Base-by-base conservation (phyloP, 37 sponge, comb jelly and placozoan species). In the Aphrocallistes beatrix region DNA sequence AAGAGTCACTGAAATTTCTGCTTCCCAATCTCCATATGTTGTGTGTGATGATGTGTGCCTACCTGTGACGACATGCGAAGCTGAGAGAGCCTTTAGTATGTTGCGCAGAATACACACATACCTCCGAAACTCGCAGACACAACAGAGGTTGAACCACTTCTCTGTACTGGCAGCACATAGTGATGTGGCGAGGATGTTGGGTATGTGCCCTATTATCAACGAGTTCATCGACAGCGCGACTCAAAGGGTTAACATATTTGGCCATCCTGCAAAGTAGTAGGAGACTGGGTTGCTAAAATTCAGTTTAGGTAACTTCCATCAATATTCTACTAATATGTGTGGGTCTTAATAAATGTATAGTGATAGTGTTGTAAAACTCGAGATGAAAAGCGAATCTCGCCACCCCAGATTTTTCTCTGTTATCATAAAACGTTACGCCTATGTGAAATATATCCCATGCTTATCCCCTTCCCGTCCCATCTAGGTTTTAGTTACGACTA, bases 61-160 rank as follows among this genome's bases (percentile, higher is more conserved):
- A 19, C 75, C 75, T 60, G 75, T 60, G 75, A 60, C 75, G 75
- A 60, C 34, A 60, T 60, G 75, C 75, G 75, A 60, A 60, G 75
- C 75, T 60, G 75, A 60, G 32, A 60, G 75, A 60, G 34, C 75
- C 75, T 60, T 60, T 60, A 60, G 75, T 60, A 60, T 42, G 75
- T 28, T 60, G 21, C 75, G 75, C 34, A 3, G 75, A 60, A 60
- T 60, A 60, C 75, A 60, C 75, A 60, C 75, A 60, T 60, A 60
- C 75, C 75, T 60, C 75, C 34, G 75, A 60, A 28, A 60, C 75
- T 60, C 75, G n/a, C 75, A 21, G 75, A 60, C 75, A 25, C 75
- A 60, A 60, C 75, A 60, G 34, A 60, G 34, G 75, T 60, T 60
- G 75, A 60, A 60, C 75, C 75, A 60, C 75, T 60, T 60, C 75